Evolutionary conservation across 64 coral and sea anemone species (phyloP).

Genomic region (Dendrophyllia cribrosa): DNA sequence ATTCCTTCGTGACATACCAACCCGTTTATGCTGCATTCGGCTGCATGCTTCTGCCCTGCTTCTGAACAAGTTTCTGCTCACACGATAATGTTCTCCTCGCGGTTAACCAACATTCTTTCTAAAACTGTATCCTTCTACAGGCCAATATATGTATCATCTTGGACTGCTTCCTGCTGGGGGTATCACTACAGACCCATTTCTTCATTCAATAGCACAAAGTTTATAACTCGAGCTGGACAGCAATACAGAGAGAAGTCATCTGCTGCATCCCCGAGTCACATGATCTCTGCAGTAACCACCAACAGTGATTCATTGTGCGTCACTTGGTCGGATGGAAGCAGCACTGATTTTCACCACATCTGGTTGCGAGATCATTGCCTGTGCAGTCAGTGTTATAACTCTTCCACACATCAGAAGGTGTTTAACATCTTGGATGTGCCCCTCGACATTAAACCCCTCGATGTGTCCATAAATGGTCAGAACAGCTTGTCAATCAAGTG

Average conservation of each 20-base stretch:
- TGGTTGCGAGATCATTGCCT: slow-evolving; percentile 89
- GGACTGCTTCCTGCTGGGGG: not conserved
- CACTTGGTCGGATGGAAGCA: slow-evolving; percentile 47
- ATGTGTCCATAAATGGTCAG: slow-evolving; percentile 21
- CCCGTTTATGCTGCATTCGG: not conserved
- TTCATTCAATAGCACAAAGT: too few relatives aligned
- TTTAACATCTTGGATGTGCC: slow-evolving; percentile 68
- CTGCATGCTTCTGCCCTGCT: too few relatives aligned
- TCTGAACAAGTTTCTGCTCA: not conserved
- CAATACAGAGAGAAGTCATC: not conserved
- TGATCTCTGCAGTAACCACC: not conserved
- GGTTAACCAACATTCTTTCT: not conserved
- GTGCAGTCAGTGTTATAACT: slow-evolving; percentile 72
- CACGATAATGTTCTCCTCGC: not conserved
- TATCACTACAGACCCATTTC: not conserved
- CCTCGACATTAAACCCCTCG: slow-evolving; percentile 75
- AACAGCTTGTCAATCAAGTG: slow-evolving; percentile 64
- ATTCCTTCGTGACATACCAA: not conserved
- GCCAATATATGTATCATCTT: not conserved
- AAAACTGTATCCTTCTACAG: not conserved
- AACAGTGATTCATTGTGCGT: slow-evolving; percentile 23
- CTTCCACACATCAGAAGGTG: slow-evolving; percentile 68
- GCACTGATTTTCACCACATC: slow-evolving; percentile 71
- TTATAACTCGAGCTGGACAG: not conserved
- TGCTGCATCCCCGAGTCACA: not conserved